Evolutionary conservation across 1,140 invertebrate species (phyloP), one percentile per base, ranked within the genome.

Genomic region (Prorops nasuta): DNA sequence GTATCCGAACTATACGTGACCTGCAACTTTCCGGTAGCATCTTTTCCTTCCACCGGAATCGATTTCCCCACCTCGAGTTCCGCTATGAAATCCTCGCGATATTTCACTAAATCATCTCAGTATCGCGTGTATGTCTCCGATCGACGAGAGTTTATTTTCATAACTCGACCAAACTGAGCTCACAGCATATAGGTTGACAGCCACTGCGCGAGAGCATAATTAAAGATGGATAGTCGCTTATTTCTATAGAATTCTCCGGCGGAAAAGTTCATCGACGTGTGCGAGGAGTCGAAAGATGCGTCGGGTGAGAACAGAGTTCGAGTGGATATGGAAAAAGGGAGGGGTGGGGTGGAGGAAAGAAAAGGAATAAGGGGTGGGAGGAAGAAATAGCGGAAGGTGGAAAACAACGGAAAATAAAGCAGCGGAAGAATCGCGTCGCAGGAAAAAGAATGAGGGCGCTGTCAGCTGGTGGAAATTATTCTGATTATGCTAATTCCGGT

Each of bases 391-490:
- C 58, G 65, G 64, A 70, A 69, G 60, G 62, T 63, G 69, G 72
- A 72, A 74, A 72, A 72, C 68, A 67, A 60, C 60, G 64, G 64
- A 75, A 71, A 75, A 77, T 74, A 77, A 73, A 75, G 66, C 67
- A 71, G 68, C 66, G 66, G 65, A 67, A 73, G 69, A 71, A 75
- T 75, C 71, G 72, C 69, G 59, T 61, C 64, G 73, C 65, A 58
- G 72, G 72, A 72, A 76, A 77, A 76, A 77, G 71, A 77, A 78
- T 71, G 74, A 76, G 71, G 72, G 71, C 69, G 74, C 74, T 78
- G 76, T 78, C 76, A 78, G 74, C 76, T 79, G 76, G 74, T 74
- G 71, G 73, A 76, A 77, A 79, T 79, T 78, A 79, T 79, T 79
- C 76, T 78, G 76, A 79, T 79, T 79, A 78, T 79, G 77, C 77